Conservation (phyloP, 2,113 vertebrate species). For the Otolemur garnettii region DNA sequence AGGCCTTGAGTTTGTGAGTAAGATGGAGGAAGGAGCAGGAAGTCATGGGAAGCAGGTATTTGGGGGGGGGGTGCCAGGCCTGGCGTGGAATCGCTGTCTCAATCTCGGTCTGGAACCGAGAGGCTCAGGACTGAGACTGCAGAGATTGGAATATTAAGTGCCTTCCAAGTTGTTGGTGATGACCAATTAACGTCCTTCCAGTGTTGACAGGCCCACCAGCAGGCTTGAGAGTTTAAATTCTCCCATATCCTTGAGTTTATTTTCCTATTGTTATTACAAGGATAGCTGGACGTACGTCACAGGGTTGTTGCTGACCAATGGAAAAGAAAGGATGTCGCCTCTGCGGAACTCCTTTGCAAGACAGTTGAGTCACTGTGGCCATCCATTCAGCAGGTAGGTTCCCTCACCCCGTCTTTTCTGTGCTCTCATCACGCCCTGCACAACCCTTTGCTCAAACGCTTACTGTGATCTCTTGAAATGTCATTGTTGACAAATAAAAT, state of each 20-base stretch:
- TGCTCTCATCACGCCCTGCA: fast-evolving
- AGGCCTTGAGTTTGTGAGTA: fast-evolving
- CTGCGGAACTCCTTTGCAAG: too few relatives aligned
- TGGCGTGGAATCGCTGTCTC: too few relatives aligned
- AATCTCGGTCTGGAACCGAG: fast-evolving
- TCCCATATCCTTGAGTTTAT: fast-evolving
- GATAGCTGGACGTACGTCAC: fast-evolving
- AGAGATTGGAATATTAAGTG: fast-evolving
- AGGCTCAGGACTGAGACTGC: background rate
- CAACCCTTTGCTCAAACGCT: background rate
- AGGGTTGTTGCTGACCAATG: background rate
- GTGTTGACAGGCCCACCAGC: too few relatives aligned
- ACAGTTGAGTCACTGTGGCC: background rate
- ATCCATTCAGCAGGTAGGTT: fast-evolving
- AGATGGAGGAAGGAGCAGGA: background rate
- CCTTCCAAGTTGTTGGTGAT: background rate
- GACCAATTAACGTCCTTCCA: fast-evolving
- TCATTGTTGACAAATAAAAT: background rate
- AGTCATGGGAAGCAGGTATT: background rate
- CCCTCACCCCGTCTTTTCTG: fast-evolving
- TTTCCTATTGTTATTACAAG: background rate
- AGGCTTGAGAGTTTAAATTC: too few relatives aligned
- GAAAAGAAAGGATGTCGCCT: background rate
- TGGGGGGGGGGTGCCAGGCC: background rate
- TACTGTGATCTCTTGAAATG: background rate